Percentiles rank a stretch among this genome's conserved stretches.
Conservation (phyloP, 1,140 invertebrate species). For the Tribolium castaneum region DNA sequence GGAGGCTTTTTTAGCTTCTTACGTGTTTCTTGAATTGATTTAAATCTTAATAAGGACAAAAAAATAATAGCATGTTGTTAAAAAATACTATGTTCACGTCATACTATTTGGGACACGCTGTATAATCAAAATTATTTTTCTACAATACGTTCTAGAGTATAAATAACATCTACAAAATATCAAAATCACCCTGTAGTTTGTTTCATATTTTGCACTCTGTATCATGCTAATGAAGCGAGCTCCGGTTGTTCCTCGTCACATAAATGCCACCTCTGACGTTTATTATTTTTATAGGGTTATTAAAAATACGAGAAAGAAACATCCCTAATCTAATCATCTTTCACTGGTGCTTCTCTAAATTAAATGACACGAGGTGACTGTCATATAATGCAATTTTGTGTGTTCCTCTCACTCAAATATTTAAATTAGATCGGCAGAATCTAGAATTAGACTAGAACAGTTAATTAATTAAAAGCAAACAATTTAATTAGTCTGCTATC, state of each 20-base stretch:
- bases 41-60: no score
- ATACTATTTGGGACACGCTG: no score
- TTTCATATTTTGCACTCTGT: background rate
- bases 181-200: no score
- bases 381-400: background rate
- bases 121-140: no score
- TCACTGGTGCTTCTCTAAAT: background rate
- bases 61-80: no score
- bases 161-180: no score
- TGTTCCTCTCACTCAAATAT: background rate
- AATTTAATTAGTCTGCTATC: background rate
- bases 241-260: background rate
- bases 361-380: background rate
- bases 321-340: background rate
- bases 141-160: no score
- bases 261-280: background rate
- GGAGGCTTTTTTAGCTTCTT: no score
- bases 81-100: no score
- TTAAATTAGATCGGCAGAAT: background rate
- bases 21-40: no score
- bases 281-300: background rate
- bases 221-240: background rate
- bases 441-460: background rate
- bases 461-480: background rate
- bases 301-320: background rate